phyloP scores from a whole-genome alignment of 2,888 invertebrate genomes.

The Cantharis rustica region DNA sequence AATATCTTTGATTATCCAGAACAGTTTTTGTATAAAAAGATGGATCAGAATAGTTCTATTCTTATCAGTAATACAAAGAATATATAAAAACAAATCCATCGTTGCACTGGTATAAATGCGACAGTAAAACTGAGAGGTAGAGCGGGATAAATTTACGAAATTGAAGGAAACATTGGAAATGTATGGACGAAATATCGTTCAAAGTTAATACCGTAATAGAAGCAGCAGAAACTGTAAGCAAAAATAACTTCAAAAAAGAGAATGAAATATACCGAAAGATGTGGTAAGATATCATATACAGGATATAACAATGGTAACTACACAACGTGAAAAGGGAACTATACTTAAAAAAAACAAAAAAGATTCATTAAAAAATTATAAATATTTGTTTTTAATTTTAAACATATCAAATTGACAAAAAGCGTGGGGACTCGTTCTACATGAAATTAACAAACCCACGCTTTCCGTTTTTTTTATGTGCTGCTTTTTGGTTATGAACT shows the following conservation, averaged over 20 bases:
- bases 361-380: too few species aligned
- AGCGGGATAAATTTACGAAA: not conserved
- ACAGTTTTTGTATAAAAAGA: not conserved
- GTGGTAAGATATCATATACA: too few species aligned
- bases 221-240: not conserved
- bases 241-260: not conserved
- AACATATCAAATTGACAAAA: too few species aligned
- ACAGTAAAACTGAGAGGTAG: not conserved
- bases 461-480: too few species aligned
- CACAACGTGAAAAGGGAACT: not conserved
- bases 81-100: not conserved
- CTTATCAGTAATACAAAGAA: not conserved
- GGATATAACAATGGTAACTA: not conserved
- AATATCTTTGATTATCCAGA: not conserved
- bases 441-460: too few species aligned
- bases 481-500: too few species aligned
- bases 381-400: too few species aligned
- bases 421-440: too few species aligned
- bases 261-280: not conserved
- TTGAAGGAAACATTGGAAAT: not conserved
- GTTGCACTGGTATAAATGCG: not conserved
- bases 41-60: not conserved
- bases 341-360: too few species aligned
- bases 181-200: not conserved
- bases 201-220: not conserved